Conservation (phyloP, 2,113 vertebrate genomes). For the Grus americana region DNA sequence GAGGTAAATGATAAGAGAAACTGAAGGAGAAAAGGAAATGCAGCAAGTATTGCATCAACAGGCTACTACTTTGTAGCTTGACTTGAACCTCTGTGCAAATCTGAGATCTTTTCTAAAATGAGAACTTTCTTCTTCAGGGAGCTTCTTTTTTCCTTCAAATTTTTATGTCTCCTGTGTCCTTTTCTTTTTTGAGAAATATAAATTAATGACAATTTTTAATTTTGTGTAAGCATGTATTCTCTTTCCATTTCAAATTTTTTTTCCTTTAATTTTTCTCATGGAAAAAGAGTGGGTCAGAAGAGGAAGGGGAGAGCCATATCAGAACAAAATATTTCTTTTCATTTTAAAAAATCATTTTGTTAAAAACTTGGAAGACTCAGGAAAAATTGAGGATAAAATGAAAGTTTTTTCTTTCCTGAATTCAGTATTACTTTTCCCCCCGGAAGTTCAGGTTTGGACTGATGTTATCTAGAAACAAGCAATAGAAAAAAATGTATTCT, state of each 20-base stretch:
- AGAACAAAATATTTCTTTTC: neutral
- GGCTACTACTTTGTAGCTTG: neutral
- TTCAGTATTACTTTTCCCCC: neutral
- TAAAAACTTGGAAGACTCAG: neutral
- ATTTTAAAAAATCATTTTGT: neutral
- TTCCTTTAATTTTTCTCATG: neutral
- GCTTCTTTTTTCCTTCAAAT: neutral
- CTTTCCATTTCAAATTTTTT: neutral
- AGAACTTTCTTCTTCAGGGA: neutral
- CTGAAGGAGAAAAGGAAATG: neutral
- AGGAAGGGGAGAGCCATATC: neutral
- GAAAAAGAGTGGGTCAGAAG: neutral
- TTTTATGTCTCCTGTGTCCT: neutral
- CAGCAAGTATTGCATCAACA: neutral
- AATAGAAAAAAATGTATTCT: neutral
- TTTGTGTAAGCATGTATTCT: neutral
- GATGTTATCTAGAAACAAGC: neutral
- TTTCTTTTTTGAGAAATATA: neutral
- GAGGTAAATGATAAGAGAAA: neutral
- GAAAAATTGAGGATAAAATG: neutral
- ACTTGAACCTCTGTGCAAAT: neutral
- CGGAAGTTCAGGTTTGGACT: neutral
- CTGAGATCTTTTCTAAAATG: neutral
- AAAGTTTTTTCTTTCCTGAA: neutral
- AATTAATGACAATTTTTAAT: neutral